Conservation (phyloP, 2,797 vertebrate species). For the Poeciliopsis gracilis region DNA sequence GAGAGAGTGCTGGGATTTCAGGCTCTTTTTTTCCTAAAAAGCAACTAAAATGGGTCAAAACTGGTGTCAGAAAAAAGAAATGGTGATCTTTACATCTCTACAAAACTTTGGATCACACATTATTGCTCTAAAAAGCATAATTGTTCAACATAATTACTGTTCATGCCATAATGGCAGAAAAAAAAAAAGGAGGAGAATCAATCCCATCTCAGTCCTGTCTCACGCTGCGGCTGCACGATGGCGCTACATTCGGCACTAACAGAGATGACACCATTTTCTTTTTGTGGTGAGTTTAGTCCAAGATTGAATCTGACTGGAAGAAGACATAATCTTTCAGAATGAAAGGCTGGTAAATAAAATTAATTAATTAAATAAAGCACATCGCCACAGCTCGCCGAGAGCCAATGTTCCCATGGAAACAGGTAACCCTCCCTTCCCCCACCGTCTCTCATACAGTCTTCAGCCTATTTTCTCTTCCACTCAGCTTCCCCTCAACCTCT, state of each 20-base stretch:
- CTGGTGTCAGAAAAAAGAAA: not conserved
- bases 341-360: slow-evolving; percentile 1
- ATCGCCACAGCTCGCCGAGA: slow-evolving; percentile 23
- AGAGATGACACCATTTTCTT: not conserved
- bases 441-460: slow-evolving; percentile 23
- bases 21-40: not conserved
- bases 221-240: not conserved
- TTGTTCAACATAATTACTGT: too few relatives aligned
- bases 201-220: not conserved
- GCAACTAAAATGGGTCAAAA: not conserved
- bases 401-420: slow-evolving; percentile 55
- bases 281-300: not conserved
- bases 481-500: slow-evolving; percentile 16
- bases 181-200: not conserved
- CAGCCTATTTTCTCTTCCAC: slow-evolving; percentile 39
- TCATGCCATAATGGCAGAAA: not conserved
- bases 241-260: not conserved
- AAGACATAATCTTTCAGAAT: slow-evolving; percentile 22
- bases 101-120: not conserved
- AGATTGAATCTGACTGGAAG: slow-evolving; percentile 22
- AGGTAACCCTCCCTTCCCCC: slow-evolving; percentile 16
- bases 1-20: not conserved
- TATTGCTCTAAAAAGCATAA: slow-evolving; percentile 1
- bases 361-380: not conserved
- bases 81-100: not conserved